A percentile compares a stretch with the other conserved stretches of the same genome.
phyloP scores from a whole-genome alignment of 2,888 invertebrate genomes.

The Heliconius charithonia region DNA sequence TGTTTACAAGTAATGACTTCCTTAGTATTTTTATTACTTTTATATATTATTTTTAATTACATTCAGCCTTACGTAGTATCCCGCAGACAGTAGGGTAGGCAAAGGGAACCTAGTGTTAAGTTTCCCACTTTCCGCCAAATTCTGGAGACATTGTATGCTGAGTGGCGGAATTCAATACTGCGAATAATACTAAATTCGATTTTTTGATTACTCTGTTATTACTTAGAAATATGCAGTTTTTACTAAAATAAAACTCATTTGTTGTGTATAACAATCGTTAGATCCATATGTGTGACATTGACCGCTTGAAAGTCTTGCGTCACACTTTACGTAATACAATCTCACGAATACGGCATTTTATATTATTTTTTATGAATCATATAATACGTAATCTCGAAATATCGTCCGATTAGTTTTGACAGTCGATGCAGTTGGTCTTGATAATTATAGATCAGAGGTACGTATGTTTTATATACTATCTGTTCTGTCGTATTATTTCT shows the following conservation, averaged over 20 bases:
- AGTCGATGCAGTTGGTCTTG: slow-evolving; percentile 31
- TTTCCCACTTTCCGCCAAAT: no score
- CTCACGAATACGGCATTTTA: slow-evolving; percentile 52
- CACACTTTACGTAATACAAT: slow-evolving; percentile 59
- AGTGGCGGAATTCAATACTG: no score
- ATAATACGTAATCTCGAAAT: slow-evolving; percentile 62
- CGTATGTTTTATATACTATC: neutral
- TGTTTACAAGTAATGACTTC: slow-evolving; percentile 5
- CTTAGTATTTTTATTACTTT: slow-evolving; percentile 20
- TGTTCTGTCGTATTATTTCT: neutral
- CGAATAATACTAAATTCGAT: no score
- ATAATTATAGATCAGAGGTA: neutral
- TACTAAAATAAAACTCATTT: neutral
- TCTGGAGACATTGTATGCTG: no score
- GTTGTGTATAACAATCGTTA: neutral
- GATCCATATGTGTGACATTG: slow-evolving; percentile 63
- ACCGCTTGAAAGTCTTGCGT: slow-evolving; percentile 72
- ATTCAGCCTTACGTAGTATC: neutral
- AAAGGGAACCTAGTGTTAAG: no score
- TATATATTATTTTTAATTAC: neutral
- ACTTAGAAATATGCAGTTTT: no score
- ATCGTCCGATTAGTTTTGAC: slow-evolving; percentile 55
- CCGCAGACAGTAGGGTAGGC: no score
- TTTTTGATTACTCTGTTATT: no score
- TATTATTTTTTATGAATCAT: slow-evolving; percentile 61